Evolutionary conservation across 1,140 invertebrate genomes (phyloP).

Genomic region (Saccostrea cuccullata): DNA sequence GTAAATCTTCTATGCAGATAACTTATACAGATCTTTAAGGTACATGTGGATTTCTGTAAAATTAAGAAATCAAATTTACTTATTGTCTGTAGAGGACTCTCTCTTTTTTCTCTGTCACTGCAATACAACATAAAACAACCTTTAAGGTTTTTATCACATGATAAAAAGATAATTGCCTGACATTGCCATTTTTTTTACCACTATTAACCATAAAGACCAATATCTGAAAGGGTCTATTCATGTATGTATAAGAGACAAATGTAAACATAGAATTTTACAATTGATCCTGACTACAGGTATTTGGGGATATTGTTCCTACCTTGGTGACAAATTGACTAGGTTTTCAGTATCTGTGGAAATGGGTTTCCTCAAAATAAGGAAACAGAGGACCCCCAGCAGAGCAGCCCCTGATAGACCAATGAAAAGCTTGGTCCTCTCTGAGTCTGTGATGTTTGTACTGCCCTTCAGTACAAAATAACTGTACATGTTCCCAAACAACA

Average conservation of each 20-base stretch:
- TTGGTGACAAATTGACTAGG: slow-evolving; percentile 60
- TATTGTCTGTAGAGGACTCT: slow-evolving; percentile 59
- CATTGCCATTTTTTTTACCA: neutral
- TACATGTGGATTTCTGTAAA: neutral
- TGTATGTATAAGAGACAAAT: neutral
- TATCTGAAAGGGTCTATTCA: neutral
- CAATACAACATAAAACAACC: slow-evolving; percentile 25
- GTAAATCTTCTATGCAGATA: no score
- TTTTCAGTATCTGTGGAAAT: slow-evolving; percentile 64
- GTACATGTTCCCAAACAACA: slow-evolving; percentile 95
- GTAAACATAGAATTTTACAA: neutral
- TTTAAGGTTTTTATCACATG: neutral
- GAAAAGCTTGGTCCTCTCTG: slow-evolving; percentile 68
- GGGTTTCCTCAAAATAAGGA: slow-evolving; percentile 67
- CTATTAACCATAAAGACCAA: neutral
- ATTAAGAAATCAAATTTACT: slow-evolving; percentile 52
- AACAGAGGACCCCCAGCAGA: slow-evolving; percentile 62
- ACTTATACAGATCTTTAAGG: neutral
- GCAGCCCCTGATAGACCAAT: slow-evolving; percentile 70
- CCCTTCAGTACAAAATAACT: slow-evolving; percentile 94
- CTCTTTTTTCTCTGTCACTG: slow-evolving; percentile 53
- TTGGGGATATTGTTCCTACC: neutral
- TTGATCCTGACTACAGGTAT: neutral
- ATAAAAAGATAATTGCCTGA: neutral
- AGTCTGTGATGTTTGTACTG: slow-evolving; percentile 84